Base-by-base conservation (phyloP, 2,888 invertebrate species). In the Limnephilus marmoratus region DNA sequence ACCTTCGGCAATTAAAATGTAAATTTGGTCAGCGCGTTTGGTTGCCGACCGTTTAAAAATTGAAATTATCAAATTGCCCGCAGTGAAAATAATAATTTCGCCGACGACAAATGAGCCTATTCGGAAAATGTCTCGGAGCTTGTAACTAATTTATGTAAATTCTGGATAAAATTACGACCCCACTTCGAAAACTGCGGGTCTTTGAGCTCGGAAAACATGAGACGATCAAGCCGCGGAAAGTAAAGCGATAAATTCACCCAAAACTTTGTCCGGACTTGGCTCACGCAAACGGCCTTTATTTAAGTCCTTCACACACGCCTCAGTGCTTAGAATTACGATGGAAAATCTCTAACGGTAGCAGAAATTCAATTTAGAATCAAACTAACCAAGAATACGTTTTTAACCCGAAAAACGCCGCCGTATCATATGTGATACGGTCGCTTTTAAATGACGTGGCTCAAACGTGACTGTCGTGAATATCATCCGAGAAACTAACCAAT, bases 241-340 rank as follows among this genome's bases (percentile, higher is more conserved):
- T 91, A 80, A 90, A 87, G 91, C 85, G 53, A 91, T 91, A 91
- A 68, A 86, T 91, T 91, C 87, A 91, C 91, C 91, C 82, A 91
- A 88, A 91, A 91, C 80, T 87, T 91, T 81, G 90, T 86, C 81
- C 53, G 87, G 53, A 81, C 45, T 85, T n/a, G 53, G 34, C 91
- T 87, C 91, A 91, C 91, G 91, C 91, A 34, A 91, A 85, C 86
- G 18, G 81, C 86, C 45, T 91, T 91, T 85, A 91, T 91, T 87
- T 91, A 91, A 49, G 81, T 91, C 81, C 91, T 81, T 49, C 91
- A 91, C 87, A 91, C 91, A 91, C 91, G 91, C 91, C 91, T 83
- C 87, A 24, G 87, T 87, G 86, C 87, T 81, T 90, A 80, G 85
- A 90, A 90, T 68, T 90, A 90, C 85, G 85, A 90, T 34, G 41